A percentile compares a stretch with the other conserved stretches of the same genome.
phyloP scores from a whole-genome alignment of 2,113 vertebrate genomes.

The Gopherus flavomarginatus region DNA sequence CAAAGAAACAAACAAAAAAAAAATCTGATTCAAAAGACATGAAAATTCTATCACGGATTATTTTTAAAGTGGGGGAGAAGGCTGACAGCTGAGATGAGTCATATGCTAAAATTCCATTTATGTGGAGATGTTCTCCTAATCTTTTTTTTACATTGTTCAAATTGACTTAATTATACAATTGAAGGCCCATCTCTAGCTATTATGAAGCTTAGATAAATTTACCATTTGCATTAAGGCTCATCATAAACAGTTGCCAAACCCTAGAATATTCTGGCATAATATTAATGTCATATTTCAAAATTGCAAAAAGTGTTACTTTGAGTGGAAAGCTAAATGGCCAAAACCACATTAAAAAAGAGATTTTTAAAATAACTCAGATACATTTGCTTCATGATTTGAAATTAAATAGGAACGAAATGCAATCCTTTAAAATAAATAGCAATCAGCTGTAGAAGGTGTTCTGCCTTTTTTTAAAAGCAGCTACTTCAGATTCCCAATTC shows the following conservation, averaged over 20 bases:
- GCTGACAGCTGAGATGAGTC: background rate
- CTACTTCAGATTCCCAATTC: constrained; percentile 9
- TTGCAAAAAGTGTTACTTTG: constrained; percentile 3
- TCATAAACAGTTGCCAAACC: constrained; percentile 12
- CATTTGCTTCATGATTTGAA: background rate
- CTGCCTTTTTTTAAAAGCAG: constrained; percentile 10
- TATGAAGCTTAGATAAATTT: constrained; percentile 17
- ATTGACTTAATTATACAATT: background rate
- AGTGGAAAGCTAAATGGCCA: background rate
- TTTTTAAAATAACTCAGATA: background rate
- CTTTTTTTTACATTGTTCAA: background rate
- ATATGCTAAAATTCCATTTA: background rate
- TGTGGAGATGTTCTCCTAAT: background rate
- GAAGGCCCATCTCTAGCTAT: background rate
- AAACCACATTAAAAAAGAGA: background rate
- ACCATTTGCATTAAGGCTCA: background rate
- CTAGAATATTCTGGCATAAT: constrained; percentile 23
- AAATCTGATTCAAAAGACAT: constrained; percentile 23
- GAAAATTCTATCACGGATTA: background rate
- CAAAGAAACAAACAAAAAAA: background rate
- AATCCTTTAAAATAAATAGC: constrained; percentile 40
- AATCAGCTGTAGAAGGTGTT: constrained; percentile 4
- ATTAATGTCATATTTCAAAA: constrained; percentile 13
- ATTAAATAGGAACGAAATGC: constrained; percentile 36
- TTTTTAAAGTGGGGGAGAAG: background rate